Conservation (phyloP, 2,888 invertebrate genomes). For the Drosophila helvetica region DNA sequence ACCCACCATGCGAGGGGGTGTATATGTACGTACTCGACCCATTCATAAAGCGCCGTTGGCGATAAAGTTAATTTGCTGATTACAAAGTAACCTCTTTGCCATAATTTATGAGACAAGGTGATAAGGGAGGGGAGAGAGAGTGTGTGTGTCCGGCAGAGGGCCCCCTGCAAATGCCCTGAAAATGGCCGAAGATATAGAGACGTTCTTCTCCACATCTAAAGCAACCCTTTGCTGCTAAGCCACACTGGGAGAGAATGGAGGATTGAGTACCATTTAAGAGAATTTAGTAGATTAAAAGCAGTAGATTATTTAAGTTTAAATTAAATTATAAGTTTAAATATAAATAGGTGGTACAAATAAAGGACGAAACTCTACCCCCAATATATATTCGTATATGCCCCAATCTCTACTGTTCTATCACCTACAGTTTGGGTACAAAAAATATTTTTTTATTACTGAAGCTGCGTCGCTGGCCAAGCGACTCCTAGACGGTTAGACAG, state of each 20-base stretch:
- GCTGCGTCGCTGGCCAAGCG: constrained; percentile 11
- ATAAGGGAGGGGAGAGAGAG: constrained; percentile 56
- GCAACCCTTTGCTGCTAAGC: too few relatives aligned
- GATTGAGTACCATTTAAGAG: background rate
- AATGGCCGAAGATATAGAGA: background rate
- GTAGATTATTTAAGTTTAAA: too few relatives aligned
- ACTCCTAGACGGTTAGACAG: constrained; percentile 3
- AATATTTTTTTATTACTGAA: background rate
- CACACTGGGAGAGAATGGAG: too few relatives aligned
- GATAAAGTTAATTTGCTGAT: constrained; percentile 77
- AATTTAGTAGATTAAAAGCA: background rate
- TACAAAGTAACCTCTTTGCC: constrained; percentile 71
- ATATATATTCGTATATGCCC: background rate
- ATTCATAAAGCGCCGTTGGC: constrained; percentile 56
- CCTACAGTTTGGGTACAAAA: background rate
- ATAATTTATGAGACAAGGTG: constrained; percentile 73
- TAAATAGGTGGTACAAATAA: too few relatives aligned
- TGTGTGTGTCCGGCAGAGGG: background rate
- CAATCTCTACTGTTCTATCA: background rate
- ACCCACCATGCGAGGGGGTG: background rate
- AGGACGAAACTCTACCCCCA: too few relatives aligned
- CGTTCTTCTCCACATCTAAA: too few relatives aligned
- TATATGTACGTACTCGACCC: background rate
- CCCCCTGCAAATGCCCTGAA: background rate
- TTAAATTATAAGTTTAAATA: too few relatives aligned